A percentile compares a stretch with the other conserved stretches of the same genome.
Evolutionary conservation across 2,797 vertebrate genomes (phyloP).

Genomic region (Syngnathus acus): DNA sequence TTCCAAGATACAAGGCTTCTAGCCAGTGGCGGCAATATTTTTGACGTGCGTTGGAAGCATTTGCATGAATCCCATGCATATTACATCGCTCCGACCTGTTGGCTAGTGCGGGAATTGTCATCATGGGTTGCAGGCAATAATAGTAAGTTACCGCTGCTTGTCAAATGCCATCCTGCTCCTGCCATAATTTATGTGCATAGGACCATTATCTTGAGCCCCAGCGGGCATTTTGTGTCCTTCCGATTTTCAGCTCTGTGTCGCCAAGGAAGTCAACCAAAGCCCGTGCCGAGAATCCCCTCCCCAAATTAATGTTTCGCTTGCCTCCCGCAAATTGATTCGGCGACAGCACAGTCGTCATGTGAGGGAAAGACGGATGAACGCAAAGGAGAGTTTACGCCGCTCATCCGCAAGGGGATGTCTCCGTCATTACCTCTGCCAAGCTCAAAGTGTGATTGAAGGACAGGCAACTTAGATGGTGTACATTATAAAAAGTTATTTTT

Average conservation of each 20-base stretch:
- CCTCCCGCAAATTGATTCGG: constrained; percentile 30
- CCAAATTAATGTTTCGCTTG: constrained; percentile 49
- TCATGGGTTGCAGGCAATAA: constrained; percentile 61
- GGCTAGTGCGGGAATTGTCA: constrained; percentile 52
- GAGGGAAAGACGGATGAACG: constrained; percentile 21
- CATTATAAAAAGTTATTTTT: no score
- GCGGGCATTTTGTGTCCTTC: constrained; percentile 46
- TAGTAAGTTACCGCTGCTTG: constrained; percentile 62
- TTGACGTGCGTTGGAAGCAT: constrained; percentile 56
- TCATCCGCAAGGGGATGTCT: constrained; percentile 53
- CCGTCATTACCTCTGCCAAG: constrained; percentile 52
- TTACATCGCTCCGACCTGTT: constrained; percentile 58
- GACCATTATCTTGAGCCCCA: constrained; percentile 51
- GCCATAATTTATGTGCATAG: constrained; percentile 54
- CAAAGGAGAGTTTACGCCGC: constrained; percentile 33
- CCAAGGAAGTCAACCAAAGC: constrained; percentile 36
- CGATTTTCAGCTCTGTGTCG: constrained; percentile 48
- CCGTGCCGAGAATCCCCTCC: constrained; percentile 23
- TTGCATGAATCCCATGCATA: constrained; percentile 65
- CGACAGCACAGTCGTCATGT: constrained; percentile 13
- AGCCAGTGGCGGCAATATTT: constrained; percentile 48
- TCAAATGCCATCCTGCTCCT: constrained; percentile 56
- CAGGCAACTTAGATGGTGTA: no score
- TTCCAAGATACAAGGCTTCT: constrained; percentile 48
- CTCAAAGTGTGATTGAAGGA: constrained; percentile 19